Evolutionary conservation across 2,797 vertebrate species (phyloP), one percentile per base, ranked within the genome.

Genomic region (Carduelis carduelis): DNA sequence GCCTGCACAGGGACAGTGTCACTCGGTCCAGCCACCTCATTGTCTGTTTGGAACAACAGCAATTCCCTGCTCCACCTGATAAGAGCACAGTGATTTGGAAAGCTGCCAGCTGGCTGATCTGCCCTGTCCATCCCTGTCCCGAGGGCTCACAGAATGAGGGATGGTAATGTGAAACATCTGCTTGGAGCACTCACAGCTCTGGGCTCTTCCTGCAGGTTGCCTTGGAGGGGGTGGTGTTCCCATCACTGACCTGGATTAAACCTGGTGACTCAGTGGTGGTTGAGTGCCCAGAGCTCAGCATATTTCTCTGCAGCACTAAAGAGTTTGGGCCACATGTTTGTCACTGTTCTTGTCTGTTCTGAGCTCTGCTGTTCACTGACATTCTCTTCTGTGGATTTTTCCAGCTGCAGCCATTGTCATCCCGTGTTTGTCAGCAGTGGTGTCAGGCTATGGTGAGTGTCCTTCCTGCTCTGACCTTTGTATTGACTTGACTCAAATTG

Each of bases 341-440:
- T 57, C 56, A 6, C 23, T 89, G 64, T 20, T 83, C 8, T 66
- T 37, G 24, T 70, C 32, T n/a, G 69, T 22, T 70, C 30, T 41
- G 71, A 64, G 77, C 30, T 77, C 65, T 37, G 77, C 52, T 50
- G 18, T 28, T 83, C 80, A 28, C 2, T 90, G 39, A 68, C 34
- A 7, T 26, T 66, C 80, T 95, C 77, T 74, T 6, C 28, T 78
- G 82, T 91, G 94, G 92, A 53, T 30, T 97, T 85, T 97, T 96
- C 53, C 97, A 99, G 99, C 99, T 22, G 99, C 99, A 13, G 99
- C 99, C 7, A 94, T 99, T 6, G 99, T 99, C 19, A 98, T 99
- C 81, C 99, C 99, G 1, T 99, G 99, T 94, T 97, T 99, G 95
- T 99, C 99, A 9, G 98, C 99, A 0, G 96, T 99, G 70, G 99